A percentile compares a stretch with the other conserved stretches of the same genome.
Conservation (phyloP, 1,140 invertebrate species). For the Charaxes varanes region DNA sequence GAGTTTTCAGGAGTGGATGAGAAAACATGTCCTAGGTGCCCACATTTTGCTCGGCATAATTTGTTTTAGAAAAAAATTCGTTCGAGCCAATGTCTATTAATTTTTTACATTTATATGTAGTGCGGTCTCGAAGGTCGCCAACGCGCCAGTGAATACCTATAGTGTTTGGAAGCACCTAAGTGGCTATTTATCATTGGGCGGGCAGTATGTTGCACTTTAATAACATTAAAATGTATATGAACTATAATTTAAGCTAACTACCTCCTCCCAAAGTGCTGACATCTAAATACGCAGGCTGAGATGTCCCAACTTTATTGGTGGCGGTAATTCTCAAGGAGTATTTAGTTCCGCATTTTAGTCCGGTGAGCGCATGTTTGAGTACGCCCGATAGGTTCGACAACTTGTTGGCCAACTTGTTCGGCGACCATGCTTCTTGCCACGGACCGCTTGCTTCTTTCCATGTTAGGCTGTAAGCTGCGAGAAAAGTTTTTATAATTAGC, state of each 20-base stretch:
- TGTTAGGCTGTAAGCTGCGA: slow-evolving; percentile 56
- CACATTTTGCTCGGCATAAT: too few species aligned
- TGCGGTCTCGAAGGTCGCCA: too few species aligned
- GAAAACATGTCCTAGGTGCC: too few species aligned
- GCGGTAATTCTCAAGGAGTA: slow-evolving; percentile 85
- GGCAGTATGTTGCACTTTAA: too few species aligned
- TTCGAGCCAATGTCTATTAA: too few species aligned
- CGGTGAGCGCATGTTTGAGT: slow-evolving; percentile 80
- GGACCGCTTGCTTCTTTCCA: slow-evolving; percentile 62
- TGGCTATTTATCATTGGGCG: too few species aligned
- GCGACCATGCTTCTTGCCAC: slow-evolving; percentile 62
- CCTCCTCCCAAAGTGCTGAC: slow-evolving; percentile 62
- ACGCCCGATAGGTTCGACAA: slow-evolving; percentile 43
- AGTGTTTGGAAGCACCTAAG: too few species aligned
- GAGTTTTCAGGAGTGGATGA: too few species aligned
- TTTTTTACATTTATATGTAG: too few species aligned
- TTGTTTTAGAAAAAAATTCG: too few species aligned
- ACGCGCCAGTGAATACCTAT: too few species aligned
- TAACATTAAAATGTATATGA: too few species aligned
- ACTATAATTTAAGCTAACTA: slow-evolving; percentile 21
- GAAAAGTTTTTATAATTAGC: background rate
- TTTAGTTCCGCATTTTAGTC: slow-evolving; percentile 85
- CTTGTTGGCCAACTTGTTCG: slow-evolving; percentile 38
- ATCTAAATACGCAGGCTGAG: slow-evolving; percentile 60
- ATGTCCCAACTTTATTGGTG: slow-evolving; percentile 82